phyloP scores from a whole-genome alignment of 2,113 vertebrate genomes.

The Regulus satrapa region DNA sequence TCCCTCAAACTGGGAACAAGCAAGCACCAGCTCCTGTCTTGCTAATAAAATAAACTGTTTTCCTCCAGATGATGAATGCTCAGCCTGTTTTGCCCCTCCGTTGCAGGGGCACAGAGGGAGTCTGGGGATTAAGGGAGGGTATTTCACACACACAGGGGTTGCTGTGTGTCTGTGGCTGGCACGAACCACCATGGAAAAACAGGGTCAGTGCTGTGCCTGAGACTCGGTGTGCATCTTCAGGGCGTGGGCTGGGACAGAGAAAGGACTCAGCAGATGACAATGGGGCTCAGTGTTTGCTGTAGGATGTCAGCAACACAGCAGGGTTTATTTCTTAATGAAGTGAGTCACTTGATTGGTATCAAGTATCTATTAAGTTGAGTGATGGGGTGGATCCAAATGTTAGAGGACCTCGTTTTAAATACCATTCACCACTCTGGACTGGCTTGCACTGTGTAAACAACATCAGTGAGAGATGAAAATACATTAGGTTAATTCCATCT shows the following conservation, averaged over 20 bases:
- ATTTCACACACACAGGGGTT: not conserved
- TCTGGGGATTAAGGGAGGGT: not conserved
- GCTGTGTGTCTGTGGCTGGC: not conserved
- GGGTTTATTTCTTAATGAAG: conserved; percentile 37
- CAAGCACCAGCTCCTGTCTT: not conserved
- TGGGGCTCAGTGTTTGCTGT: not conserved
- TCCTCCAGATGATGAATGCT: not conserved
- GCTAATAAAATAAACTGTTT: not conserved
- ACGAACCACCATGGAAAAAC: not conserved
- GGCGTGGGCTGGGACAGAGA: not conserved
- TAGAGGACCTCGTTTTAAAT: not conserved
- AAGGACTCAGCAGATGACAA: conserved; percentile 15
- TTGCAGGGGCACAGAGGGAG: not conserved
- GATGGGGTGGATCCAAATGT: not conserved
- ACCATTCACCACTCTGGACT: not conserved
- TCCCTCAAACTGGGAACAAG: not conserved
- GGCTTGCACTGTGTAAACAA: not conserved
- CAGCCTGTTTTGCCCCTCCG: not conserved
- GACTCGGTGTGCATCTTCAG: not conserved
- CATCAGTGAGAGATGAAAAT: not conserved
- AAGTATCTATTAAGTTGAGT: not conserved
- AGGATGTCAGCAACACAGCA: not conserved
- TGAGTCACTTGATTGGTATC: conserved; percentile 18
- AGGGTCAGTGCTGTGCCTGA: not conserved
- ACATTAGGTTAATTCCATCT: not conserved